Percentiles rank a stretch among this genome's conserved stretches.
phyloP scores from a whole-genome alignment of 2,797 vertebrate genomes.

The Sciaenops ocellatus region DNA sequence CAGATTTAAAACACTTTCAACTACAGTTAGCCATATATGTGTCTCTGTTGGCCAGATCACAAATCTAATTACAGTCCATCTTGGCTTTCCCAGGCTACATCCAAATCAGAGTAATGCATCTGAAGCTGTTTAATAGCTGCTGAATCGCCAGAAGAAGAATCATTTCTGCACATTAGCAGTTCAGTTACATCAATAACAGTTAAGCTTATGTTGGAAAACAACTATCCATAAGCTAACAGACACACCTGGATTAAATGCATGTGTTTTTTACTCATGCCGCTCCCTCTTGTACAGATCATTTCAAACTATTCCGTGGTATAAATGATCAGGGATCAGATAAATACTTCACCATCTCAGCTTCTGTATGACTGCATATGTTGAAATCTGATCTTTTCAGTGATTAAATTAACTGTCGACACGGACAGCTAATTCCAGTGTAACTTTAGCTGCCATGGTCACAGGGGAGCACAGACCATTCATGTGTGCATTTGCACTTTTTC shows the following conservation, averaged over 20 bases:
- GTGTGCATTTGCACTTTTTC: background rate
- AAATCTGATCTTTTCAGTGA: background rate
- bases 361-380: background rate
- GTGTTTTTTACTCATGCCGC: background rate
- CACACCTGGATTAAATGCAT: background rate
- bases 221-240: background rate
- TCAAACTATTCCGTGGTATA: background rate
- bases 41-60: background rate
- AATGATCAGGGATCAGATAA: slow-evolving; percentile 4
- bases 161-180: no score
- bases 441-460: background rate
- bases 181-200: background rate
- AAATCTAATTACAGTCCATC: background rate
- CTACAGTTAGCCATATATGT: background rate
- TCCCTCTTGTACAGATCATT: background rate
- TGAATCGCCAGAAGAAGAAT: background rate
- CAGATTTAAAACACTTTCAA: background rate
- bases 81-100: background rate
- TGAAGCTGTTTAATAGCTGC: background rate
- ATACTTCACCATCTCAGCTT: background rate
- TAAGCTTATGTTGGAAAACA: background rate
- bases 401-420: slow-evolving; percentile 21
- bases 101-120: background rate
- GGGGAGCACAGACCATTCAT: background rate
- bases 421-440: slow-evolving; percentile 5